Percentiles rank a stretch among this genome's conserved stretches.
Evolutionary conservation across 2,113 vertebrate species (phyloP).

Genomic region (Forbesichthys papilliferus): DNA sequence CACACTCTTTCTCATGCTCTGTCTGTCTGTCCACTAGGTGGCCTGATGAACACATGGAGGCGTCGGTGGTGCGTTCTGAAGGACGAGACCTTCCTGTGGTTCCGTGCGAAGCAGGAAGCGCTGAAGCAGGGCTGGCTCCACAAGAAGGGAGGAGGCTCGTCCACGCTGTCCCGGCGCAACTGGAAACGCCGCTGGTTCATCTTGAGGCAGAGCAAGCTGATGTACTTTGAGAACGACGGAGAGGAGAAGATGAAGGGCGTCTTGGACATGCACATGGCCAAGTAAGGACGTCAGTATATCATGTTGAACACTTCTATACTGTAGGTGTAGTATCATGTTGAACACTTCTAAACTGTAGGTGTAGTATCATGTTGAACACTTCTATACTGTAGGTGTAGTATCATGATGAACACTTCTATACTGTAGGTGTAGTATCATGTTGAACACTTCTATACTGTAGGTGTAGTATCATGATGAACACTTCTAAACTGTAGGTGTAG

Average conservation of each 20-base stretch:
- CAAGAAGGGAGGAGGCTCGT: slow-evolving; percentile 95
- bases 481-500: not conserved
- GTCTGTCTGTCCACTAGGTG: slow-evolving; percentile 74
- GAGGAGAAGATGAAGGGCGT: slow-evolving; percentile 95
- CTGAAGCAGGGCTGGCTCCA: slow-evolving; percentile 97
- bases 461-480: not conserved
- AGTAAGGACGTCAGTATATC: slow-evolving; percentile 71
- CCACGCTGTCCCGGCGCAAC: slow-evolving; percentile 93
- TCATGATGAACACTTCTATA: too few relatives aligned
- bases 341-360: too few relatives aligned
- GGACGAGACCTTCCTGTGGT: slow-evolving; percentile 98
- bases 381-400: too few relatives aligned
- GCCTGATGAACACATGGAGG: slow-evolving; percentile 95
- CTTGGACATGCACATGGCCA: slow-evolving; percentile 87
- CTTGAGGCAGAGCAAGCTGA: slow-evolving; percentile 90
- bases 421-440: not conserved
- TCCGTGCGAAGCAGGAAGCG: slow-evolving; percentile 95
- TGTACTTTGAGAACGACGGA: slow-evolving; percentile 95
- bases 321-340: too few relatives aligned
- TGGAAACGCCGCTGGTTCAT: slow-evolving; percentile 99
- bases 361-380: too few relatives aligned
- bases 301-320: not conserved
- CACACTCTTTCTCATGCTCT: not conserved
- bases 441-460: too few relatives aligned
- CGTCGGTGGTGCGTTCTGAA: slow-evolving; percentile 97